Base-by-base conservation (phyloP, 2,797 vertebrate genomes). In the Anabas testudineus region DNA sequence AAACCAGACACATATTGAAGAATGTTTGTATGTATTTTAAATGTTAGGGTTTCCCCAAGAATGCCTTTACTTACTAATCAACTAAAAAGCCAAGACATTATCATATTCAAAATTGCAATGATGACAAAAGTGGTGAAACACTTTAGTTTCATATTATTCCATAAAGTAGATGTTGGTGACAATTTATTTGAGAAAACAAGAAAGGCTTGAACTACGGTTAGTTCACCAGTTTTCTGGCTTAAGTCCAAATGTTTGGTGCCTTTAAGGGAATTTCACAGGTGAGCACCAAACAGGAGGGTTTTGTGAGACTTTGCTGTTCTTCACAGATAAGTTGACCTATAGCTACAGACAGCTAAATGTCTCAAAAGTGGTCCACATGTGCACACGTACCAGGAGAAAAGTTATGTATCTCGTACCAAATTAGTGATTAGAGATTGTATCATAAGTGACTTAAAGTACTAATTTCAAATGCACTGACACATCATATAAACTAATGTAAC, bases 241-340 rank as follows among this genome's bases (percentile, higher is more conserved):
- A 43, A 5, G 41, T 64, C 67, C 63, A 70, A 64, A 71, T 82
- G 84, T 85, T 82, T 71, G 48, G 81, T 71, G 74, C 74, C 53
- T 75, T 77, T 37, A 24, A 76, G 80, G 88, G 86, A 85, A 89
- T 91, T 86, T 91, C 82, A 82, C 91, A 90, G 80, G 79, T 87
- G 81, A 78, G 53, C 58, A 22, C 53, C 67, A 89, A 72, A 91
- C 79, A 76, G 70, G 60, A 71, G 54, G 68, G 64, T 61, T 65
- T 69, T 82, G 62, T 82, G 70, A 76, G 77, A 53, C 55, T 10
- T 30, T 49, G 36, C 76, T 66, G 55, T 75, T 74, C 49, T 39
- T 68, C 67, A n/a, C 81, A 84, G 76, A 88, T 68, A 74, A 85
- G 82, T 67, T 74, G 76, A 85, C 63, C 83, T 52, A 16, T 30